Evolutionary conservation across 2,888 invertebrate genomes (phyloP).

Genomic region (Trichogramma evanescens): DNA sequence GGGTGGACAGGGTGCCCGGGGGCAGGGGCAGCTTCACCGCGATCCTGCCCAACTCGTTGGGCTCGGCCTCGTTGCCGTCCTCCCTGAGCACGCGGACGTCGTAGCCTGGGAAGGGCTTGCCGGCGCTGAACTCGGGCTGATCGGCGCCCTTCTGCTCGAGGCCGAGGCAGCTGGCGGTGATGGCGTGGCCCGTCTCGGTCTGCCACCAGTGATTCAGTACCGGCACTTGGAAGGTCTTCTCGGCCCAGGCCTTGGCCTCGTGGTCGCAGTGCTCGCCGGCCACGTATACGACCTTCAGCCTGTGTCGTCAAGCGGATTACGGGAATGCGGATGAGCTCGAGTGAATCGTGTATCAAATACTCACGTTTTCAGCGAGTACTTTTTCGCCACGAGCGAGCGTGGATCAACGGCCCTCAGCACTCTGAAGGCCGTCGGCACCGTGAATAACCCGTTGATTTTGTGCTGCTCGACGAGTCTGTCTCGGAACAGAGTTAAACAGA

Average conservation of each 20-base stretch:
- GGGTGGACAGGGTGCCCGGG: constrained; percentile 77
- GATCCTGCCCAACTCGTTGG: constrained; percentile 75
- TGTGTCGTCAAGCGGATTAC: constrained; percentile 17
- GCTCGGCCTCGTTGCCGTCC: constrained; percentile 63
- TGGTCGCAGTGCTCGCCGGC: constrained; percentile 92
- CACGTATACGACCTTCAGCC: constrained; percentile 65
- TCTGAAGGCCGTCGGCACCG: constrained; percentile 84
- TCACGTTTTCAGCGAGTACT: constrained; percentile 64
- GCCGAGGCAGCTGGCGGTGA: constrained; percentile 78
- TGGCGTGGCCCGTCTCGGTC: constrained; percentile 87
- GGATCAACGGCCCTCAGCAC: constrained; percentile 79
- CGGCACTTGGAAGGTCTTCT: constrained; percentile 63
- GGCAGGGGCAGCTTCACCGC: constrained; percentile 80
- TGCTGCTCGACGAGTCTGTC: constrained; percentile 83
- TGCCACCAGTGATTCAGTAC: constrained; percentile 96
- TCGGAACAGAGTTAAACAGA: not conserved
- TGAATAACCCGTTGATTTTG: constrained; percentile 76
- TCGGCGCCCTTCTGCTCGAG: constrained; percentile 59
- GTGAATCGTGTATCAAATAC: too few relatives aligned
- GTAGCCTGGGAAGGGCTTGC: constrained; percentile 84
- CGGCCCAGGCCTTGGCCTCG: constrained; percentile 77
- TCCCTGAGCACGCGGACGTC: constrained; percentile 62
- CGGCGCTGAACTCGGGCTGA: constrained; percentile 72
- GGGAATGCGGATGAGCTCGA: not conserved
- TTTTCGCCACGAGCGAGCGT: constrained; percentile 59